phyloP scores from a whole-genome alignment of 92 coral and sea anemone species.

The Epizoanthus illoricatus region DNA sequence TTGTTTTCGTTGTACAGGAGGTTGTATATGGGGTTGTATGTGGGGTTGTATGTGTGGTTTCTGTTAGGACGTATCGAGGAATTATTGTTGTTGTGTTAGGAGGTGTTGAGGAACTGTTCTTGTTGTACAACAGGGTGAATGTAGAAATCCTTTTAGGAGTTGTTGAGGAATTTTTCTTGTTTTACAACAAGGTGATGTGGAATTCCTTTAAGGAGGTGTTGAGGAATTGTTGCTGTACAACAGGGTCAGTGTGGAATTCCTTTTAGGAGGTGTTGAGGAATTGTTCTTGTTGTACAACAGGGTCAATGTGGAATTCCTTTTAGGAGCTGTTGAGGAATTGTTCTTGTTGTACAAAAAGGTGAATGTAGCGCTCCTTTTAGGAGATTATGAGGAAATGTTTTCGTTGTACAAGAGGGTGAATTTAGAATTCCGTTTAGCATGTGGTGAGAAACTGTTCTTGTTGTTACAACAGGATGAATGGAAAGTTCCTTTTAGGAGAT shows the following conservation, averaged over 20 bases:
- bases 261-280: conserved; percentile 36
- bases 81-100: not conserved
- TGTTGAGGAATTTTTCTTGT: not conserved
- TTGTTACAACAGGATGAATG: conserved; percentile 69
- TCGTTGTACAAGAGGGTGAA: conserved; percentile 1
- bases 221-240: conserved; percentile 63
- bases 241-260: conserved; percentile 36
- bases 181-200: not conserved
- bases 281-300: conserved; percentile 67
- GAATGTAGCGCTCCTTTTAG: no score
- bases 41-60: no score
- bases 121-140: conserved; percentile 74
- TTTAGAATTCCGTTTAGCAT: not conserved
- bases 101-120: conserved; percentile 63
- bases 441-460: conserved; percentile 63
- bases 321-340: not conserved
- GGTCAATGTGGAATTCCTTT: conserved; percentile 8
- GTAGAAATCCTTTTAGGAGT: not conserved
- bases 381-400: no score
- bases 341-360: not conserved
- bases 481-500: not conserved
- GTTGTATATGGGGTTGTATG: not conserved
- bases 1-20: not conserved
- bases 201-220: conserved; percentile 45
- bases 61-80: no score